Evolutionary conservation across 2,113 vertebrate genomes (phyloP), one percentile per base, ranked within the genome.

Genomic region (Phalacrocorax carbo): DNA sequence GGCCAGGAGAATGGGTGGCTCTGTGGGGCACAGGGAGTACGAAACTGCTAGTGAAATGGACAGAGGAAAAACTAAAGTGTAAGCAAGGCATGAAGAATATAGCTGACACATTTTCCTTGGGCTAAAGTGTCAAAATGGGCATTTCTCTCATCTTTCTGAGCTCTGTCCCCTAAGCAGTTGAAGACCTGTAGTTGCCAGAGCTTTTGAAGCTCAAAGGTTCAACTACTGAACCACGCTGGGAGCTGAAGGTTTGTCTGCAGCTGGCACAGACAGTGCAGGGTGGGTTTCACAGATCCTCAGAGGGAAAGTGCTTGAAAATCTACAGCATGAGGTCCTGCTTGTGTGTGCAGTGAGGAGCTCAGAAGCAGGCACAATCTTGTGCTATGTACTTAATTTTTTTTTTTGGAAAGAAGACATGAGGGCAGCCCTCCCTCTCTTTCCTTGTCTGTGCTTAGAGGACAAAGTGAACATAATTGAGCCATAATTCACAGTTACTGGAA

Each of bases 401-500:
- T 64, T 51, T 36, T 1, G 9, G 46, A 11, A 79, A 22, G 66
- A n/a, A 58, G 75, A 32, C 12, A 8, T 11, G 22, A 20, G 48
- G 68, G 80, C 49, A 62, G 54, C 61, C 48, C 30, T 44, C 60
- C 61, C 8, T 23, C 32, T 15, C 72, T 12, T 49, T 29, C 46
- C 29, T 34, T 36, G 68, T 34, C 76, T 32, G 62, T 86, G 91
- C 86, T 93, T 66, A 21, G 89, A 95, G 89, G 94, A 75, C 89
- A 75, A 82, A 93, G 80, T 55, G 83, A 81, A n/a, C 32, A 3
- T 95, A 96, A 96, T 96, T 96, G 91, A 93, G 86, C 91, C 72
- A 86, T 96, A 92, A 96, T 79, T 96, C 96, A 84, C 44, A 13
- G 64, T 86, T 92, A 49, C 88, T 73, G 84, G 95, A 44, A 66